phyloP scores from a whole-genome alignment of 2,888 invertebrate species.

The Drosophila pseudotalamancana region DNA sequence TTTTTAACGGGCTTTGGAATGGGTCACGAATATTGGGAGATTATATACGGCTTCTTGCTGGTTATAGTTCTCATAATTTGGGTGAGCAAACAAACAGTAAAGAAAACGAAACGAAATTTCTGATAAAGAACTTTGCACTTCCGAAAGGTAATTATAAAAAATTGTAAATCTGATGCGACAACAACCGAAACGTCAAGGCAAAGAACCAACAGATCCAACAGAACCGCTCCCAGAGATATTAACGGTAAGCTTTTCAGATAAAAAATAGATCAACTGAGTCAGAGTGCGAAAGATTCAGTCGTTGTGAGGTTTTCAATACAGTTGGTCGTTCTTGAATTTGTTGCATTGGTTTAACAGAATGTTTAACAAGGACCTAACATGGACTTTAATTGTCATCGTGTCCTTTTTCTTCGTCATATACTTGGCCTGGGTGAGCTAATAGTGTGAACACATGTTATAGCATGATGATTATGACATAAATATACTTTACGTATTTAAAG shows the following conservation, averaged over 20 bases:
- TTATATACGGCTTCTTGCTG: neutral
- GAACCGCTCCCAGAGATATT: neutral
- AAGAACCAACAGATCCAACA: neutral
- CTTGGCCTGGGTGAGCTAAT: slow-evolving; percentile 18
- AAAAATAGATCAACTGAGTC: neutral
- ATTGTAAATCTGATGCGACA: neutral
- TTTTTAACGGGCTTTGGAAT: slow-evolving; percentile 14
- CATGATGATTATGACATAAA: neutral
- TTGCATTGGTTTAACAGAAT: neutral
- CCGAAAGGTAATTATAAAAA: slow-evolving; percentile 19
- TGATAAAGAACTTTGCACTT: slow-evolving; percentile 6
- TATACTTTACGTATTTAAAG: neutral
- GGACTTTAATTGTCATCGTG: neutral
- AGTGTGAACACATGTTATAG: rapidly evolving
- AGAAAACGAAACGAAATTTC: neutral
- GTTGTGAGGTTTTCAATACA: neutral
- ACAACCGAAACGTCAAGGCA: neutral
- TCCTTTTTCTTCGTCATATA: neutral
- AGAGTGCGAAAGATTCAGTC: neutral
- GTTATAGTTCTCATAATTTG: slow-evolving; percentile 3
- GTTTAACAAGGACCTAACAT: neutral
- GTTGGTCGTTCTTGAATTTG: neutral
- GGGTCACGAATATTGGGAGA: neutral
- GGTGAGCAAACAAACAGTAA: slow-evolving; percentile 18
- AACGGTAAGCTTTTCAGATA: slow-evolving; percentile 18